Evolutionary conservation across 2,797 vertebrate species (phyloP).

Genomic region (Sphaeramia orbicularis): DNA sequence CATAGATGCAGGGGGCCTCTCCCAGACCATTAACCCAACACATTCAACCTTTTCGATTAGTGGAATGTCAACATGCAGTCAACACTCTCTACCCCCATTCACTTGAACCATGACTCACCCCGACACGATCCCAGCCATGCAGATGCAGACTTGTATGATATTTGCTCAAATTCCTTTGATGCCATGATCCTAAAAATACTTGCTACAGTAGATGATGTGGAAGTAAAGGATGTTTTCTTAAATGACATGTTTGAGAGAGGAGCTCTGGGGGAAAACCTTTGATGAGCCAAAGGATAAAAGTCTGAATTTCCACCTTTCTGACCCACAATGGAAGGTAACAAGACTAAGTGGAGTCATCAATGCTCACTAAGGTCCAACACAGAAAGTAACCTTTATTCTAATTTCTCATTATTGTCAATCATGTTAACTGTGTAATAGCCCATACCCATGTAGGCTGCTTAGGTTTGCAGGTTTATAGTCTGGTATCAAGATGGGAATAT

Average conservation of each 20-base stretch:
- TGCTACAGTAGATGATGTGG: constrained; percentile 27
- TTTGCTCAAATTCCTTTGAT: constrained; percentile 70
- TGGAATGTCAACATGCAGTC: constrained; percentile 77
- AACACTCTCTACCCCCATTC: constrained; percentile 59
- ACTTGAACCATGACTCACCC: constrained; percentile 69
- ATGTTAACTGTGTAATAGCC: too few relatives aligned
- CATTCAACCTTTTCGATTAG: constrained; percentile 62
- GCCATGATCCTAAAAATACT: constrained; percentile 29
- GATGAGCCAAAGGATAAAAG: constrained; percentile 41
- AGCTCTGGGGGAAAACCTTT: constrained; percentile 14
- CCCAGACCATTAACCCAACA: constrained; percentile 60
- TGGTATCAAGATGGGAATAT: too few relatives aligned
- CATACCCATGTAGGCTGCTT: too few relatives aligned
- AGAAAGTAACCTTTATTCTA: neutral
- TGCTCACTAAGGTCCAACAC: neutral
- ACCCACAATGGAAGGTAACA: constrained; percentile 14
- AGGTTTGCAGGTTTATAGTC: too few relatives aligned
- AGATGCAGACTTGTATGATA: constrained; percentile 81
- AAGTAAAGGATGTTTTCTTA: neutral
- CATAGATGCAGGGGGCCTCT: constrained; percentile 60
- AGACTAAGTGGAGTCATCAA: constrained; percentile 5
- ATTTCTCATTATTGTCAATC: neutral
- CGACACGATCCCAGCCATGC: constrained; percentile 68
- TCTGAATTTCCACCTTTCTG: constrained; percentile 21
- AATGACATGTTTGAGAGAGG: constrained; percentile 30